Base-by-base conservation (phyloP, 37 sponge, comb jelly and placozoan genomes). In the Bolinopsis microptera region DNA sequence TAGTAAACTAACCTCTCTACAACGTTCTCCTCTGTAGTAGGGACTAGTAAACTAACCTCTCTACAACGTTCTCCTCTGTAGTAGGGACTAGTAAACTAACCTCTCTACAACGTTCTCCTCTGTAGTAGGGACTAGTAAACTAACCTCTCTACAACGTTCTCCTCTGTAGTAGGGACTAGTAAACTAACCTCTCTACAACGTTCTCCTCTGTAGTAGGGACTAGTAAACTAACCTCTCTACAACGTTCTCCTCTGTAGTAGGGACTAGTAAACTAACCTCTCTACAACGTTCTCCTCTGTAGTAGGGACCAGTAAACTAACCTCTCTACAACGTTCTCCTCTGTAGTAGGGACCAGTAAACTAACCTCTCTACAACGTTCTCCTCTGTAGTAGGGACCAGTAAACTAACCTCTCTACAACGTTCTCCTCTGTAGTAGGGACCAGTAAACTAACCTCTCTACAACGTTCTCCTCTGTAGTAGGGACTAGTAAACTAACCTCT, bases 71-170 rank as follows among this genome's bases (percentile, higher is more conserved):
- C 24, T 69, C 68, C 26, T 94, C 77, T 5, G 93, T 92, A 69
- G 97, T 97, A 30, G 93, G 69, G 35, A 93, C 69, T 0, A 97
- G 95, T 23, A 37, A 38, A 8, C 95, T 69, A 21, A 94, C 94
- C 97, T 97, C 96, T 13, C 96, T 97, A 76, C 97, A 98, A 25
- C 75, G 93, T 24, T 94, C 21, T 67, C 88, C n/a, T n/a, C n/a
- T n/a, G n/a, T n/a, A n/a, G n/a, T n/a, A n/a, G n/a, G n/a, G n/a
- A n/a, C n/a, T n/a, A n/a, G n/a, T n/a, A n/a, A n/a, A n/a, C 61
- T 48, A 13, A 48, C 61, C 95, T 94, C 13, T 94, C 95, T 18
- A 24, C 68, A 22, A 97, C 95, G 34, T 98, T 98, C 24, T 69
- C 68, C 26, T 94, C 77, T 5, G 93, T 92, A 69, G 97, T 97